These are phyloP conservation scores for Macheiramphus alcinus DNA, from an alignment of 2,113 vertebrate genomes.

Conservation along the genomic window DNA sequence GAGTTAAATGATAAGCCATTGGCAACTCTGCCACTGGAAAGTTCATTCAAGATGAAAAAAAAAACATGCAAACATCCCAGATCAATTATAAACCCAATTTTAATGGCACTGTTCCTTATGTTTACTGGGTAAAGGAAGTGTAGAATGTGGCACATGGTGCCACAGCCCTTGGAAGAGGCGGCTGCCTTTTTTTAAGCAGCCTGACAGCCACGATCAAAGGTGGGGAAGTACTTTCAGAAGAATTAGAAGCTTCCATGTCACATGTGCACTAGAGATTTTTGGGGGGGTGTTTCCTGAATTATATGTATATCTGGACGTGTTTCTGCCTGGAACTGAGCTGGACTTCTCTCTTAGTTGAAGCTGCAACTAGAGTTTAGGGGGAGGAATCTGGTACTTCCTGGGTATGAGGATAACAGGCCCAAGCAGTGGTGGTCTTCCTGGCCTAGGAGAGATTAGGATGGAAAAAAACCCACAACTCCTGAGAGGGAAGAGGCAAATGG, in stretches of 20 bases:
- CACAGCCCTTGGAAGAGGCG: neutral
- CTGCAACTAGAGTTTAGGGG: neutral
- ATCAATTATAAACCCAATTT: neutral
- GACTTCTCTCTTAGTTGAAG: neutral
- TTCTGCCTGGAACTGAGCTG: neutral
- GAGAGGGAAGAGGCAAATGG: neutral
- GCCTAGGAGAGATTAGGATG: neutral
- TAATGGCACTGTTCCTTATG: neutral
- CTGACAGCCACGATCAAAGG: neutral
- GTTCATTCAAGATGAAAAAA: neutral
- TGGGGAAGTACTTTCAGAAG: neutral
- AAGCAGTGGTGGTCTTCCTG: neutral
- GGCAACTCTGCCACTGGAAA: neutral
- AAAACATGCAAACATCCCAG: neutral
- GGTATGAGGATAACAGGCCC: neutral
- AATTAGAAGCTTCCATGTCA: neutral
- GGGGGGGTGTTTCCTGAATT: neutral
- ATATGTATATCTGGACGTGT: neutral
- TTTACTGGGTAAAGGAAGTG: neutral
- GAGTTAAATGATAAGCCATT: neutral
- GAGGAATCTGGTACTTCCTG: neutral
- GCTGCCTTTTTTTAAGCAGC: neutral
- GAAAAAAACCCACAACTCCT: accelerated
- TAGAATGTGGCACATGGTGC: neutral
- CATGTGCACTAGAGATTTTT: neutral